Conservation (phyloP, 2,888 invertebrate genomes). For the Pheosia tremula region DNA sequence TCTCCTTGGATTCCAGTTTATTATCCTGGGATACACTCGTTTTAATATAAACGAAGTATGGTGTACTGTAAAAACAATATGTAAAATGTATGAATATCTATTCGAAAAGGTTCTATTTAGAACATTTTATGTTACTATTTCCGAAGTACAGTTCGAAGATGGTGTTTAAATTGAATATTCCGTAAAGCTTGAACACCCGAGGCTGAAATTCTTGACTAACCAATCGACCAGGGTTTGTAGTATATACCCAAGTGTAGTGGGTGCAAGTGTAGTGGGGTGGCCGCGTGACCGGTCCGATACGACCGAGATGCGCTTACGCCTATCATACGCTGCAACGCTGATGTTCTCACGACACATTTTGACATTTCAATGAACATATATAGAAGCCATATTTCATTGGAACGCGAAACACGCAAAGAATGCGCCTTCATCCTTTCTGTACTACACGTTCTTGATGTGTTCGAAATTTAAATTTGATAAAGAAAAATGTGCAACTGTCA, state of each 20-base stretch:
- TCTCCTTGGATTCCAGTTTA: slow-evolving; percentile 56
- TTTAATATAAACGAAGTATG: neutral
- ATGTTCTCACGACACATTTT: slow-evolving; percentile 80
- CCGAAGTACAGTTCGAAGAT: slow-evolving; percentile 9
- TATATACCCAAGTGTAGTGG: slow-evolving; percentile 12
- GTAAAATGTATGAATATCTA: too few relatives aligned
- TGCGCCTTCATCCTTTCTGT: slow-evolving; percentile 56
- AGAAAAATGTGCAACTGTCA: slow-evolving; percentile 44
- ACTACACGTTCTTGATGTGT: slow-evolving; percentile 33
- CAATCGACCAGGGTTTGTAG: slow-evolving; percentile 45
- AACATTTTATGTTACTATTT: too few relatives aligned
- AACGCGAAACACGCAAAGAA: slow-evolving; percentile 59
- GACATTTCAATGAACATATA: slow-evolving; percentile 81
- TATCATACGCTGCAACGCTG: slow-evolving; percentile 61
- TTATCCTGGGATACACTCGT: slow-evolving; percentile 34
- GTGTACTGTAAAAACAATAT: too few relatives aligned
- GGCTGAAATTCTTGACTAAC: slow-evolving; percentile 64
- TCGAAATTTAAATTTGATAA: neutral
- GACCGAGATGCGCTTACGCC: slow-evolving; percentile 52
- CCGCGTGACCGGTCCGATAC: slow-evolving; percentile 76
- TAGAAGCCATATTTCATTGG: slow-evolving; percentile 77
- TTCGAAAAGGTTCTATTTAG: too few relatives aligned
- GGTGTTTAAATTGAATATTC: slow-evolving; percentile 17
- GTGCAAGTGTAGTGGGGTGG: slow-evolving; percentile 58
- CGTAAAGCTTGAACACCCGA: slow-evolving; percentile 55